phyloP scores from a whole-genome alignment of 2,113 vertebrate species.

The Psilopogon haemacephalus region DNA sequence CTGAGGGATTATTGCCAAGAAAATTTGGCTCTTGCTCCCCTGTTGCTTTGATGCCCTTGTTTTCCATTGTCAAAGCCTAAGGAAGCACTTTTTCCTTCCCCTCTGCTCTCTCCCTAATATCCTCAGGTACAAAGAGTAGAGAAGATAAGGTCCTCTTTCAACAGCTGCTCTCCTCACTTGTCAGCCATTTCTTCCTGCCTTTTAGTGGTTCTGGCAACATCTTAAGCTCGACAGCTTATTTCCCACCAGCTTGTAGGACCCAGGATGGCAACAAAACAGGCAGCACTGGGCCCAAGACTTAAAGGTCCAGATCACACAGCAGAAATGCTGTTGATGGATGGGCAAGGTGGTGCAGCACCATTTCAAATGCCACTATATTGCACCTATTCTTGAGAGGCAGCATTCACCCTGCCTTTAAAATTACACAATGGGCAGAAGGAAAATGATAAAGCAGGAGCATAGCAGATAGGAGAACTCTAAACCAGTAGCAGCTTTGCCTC shows the following conservation, averaged over 20 bases:
- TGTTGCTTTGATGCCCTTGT: slow-evolving; percentile 45
- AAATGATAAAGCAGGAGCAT: background rate
- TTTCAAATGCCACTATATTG: background rate
- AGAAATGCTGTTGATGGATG: rapidly evolving
- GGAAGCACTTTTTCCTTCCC: slow-evolving; percentile 15
- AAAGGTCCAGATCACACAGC: background rate
- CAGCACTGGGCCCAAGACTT: background rate
- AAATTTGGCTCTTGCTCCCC: slow-evolving; percentile 41
- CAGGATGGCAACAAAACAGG: background rate
- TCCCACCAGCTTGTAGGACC: slow-evolving; percentile 10
- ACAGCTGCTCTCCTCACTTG: slow-evolving; percentile 30
- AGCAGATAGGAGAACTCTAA: background rate
- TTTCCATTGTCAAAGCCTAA: slow-evolving; percentile 25
- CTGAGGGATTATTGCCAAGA: slow-evolving; percentile 48
- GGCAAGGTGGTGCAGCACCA: background rate
- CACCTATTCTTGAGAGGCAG: background rate
- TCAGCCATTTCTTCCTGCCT: slow-evolving; percentile 41
- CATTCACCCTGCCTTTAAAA: background rate
- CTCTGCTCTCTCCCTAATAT: slow-evolving; percentile 7
- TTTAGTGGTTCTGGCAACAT: slow-evolving; percentile 32
- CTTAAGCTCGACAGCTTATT: background rate
- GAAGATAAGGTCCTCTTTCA: slow-evolving; percentile 43
- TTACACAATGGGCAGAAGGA: rapidly evolving
- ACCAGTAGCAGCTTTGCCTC: background rate
- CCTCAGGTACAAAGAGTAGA: slow-evolving; percentile 34